These are phyloP conservation scores for Agapornis canus DNA, from an alignment of 2,797 vertebrate species.

Conservation along the genomic window DNA sequence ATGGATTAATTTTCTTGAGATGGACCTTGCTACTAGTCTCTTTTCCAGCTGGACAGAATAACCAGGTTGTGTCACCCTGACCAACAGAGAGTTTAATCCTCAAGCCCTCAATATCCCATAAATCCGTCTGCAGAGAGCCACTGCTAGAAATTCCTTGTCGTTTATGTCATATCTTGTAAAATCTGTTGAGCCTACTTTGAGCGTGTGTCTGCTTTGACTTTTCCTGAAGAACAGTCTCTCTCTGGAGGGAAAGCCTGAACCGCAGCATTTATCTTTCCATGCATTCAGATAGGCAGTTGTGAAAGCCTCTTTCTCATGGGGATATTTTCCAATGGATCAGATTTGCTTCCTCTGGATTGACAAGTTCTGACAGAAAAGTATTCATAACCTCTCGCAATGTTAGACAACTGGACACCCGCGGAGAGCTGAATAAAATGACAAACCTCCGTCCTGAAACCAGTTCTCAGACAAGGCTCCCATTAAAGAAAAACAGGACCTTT, in stretches of 20 bases:
- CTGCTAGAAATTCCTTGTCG: slow-evolving; percentile 63
- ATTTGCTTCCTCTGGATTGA: slow-evolving; percentile 33
- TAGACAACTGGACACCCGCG: not conserved
- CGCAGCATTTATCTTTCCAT: not conserved
- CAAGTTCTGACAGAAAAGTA: slow-evolving; percentile 32
- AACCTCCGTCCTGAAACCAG: not conserved
- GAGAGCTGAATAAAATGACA: slow-evolving; percentile 36
- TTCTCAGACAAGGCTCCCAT: not conserved
- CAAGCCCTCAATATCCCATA: slow-evolving; percentile 40
- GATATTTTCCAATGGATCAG: slow-evolving; percentile 57
- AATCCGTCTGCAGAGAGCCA: slow-evolving; percentile 58
- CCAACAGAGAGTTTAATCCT: slow-evolving; percentile 52
- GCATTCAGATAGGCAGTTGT: slow-evolving; percentile 1
- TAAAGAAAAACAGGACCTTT: slow-evolving; percentile 15
- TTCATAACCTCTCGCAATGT: slow-evolving; percentile 23
- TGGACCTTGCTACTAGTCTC: slow-evolving; percentile 9
- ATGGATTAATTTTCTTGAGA: slow-evolving; percentile 40
- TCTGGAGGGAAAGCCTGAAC: slow-evolving; percentile 48
- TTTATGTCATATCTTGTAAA: slow-evolving; percentile 74
- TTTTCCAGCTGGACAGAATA: slow-evolving; percentile 64
- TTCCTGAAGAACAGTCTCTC: slow-evolving; percentile 49
- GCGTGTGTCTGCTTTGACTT: slow-evolving; percentile 54
- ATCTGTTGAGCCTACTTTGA: slow-evolving; percentile 26
- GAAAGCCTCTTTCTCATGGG: slow-evolving; percentile 37
- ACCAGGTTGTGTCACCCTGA: slow-evolving; percentile 38